phyloP scores from a whole-genome alignment of 2,797 vertebrate genomes.

The Amniataba percoides region DNA sequence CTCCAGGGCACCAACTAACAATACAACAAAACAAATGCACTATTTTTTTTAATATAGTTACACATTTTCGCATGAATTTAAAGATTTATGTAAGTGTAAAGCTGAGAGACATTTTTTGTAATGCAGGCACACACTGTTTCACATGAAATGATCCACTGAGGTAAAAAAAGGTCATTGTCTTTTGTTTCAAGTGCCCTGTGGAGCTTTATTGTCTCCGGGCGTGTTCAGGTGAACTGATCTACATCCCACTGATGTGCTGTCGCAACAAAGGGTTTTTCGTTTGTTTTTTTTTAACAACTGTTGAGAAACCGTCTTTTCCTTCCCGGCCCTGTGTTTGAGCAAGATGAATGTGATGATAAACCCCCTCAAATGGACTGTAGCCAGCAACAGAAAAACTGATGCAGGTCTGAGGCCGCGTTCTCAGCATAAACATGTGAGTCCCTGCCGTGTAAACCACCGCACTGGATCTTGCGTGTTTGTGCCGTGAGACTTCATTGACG shows the following conservation, averaged over 20 bases:
- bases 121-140: background rate
- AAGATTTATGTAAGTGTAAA: background rate
- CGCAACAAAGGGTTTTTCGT: conserved; percentile 11
- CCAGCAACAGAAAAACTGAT: conserved; percentile 7
- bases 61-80: background rate
- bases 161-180: conserved; percentile 10
- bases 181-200: conserved; percentile 11
- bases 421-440: conserved; percentile 33
- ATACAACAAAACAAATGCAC: background rate
- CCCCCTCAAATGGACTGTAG: conserved; percentile 6
- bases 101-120: background rate
- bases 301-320: conserved; percentile 13
- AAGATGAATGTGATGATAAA: background rate
- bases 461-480: conserved; percentile 1
- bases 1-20: background rate
- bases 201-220: conserved; percentile 17
- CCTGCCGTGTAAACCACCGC: conserved; percentile 12
- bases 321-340: conserved; percentile 8
- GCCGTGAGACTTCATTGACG: conserved; percentile 39
- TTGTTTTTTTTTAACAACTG: conserved; percentile 35
- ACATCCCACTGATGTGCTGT: background rate
- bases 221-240: conserved; percentile 23
- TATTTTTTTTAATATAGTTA: too few species aligned
- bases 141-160: background rate
- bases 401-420: background rate